Base-by-base conservation (phyloP, 2,888 invertebrate species). In the Microplitis manilae region DNA sequence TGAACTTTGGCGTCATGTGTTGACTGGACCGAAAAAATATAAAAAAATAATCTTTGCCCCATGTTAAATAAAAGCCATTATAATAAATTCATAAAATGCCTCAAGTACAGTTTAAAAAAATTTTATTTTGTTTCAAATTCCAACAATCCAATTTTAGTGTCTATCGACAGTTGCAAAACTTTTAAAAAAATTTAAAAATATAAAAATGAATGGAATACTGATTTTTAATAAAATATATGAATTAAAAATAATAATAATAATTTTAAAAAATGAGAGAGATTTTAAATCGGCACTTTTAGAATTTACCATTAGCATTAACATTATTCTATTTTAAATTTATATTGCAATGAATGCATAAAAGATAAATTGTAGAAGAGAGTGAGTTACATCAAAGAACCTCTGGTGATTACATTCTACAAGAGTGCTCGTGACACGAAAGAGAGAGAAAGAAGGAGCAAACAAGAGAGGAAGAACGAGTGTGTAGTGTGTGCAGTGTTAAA, bases 1-100 rank as follows among this genome's bases (percentile, higher is more conserved):
- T 30, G 9, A 30, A 20, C 65, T 65, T 65, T 30, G 13, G 65
- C 65, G 65, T 65, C 65, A 65, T 30, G 13, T 65, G 30, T 65
- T 30, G 8, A 30, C 65, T 38, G 20, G 13, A 30, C 65, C 6
- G 5, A 13, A 30, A 30, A 65, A 65, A 13, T 13, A 65, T 65
- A 13, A 30, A 38, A 38, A 65, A 65, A 65, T 8, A 65, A 65
- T 38, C 17, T 62, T 62, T 4, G 62, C 50, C 13, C 13, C 13
- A 41, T 50, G 50, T 50, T 50, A 50, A 50, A 50, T 9, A 50
- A 50, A 50, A 50, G 13, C 50, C 9, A 13, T 13, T 8, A 50
- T 50, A 50, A 50, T 50, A 50, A 50, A 50, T 50, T 50, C 50
- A 50, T 50, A 50, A 50, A 50, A 50, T 50, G 13, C 50, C 13